Evolutionary conservation across 2,797 vertebrate species (phyloP), one percentile per base, ranked within the genome.

Genomic region (Melanotaenia pygmaea): DNA sequence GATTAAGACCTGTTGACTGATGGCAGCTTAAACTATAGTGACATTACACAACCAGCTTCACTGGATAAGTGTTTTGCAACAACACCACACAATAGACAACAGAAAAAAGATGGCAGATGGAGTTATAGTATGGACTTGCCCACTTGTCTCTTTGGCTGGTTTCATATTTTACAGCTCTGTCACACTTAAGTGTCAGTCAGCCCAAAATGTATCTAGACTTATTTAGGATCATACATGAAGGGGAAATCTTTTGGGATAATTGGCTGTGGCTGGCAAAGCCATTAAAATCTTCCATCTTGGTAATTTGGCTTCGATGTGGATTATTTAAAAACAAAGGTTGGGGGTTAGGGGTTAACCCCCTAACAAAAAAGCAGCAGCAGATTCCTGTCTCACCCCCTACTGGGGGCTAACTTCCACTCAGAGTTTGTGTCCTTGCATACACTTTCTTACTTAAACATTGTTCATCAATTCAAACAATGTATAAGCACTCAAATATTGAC

Each of bases 1-100:
- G 89, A 94, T 93, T 93, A 93, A 88, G 88, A 91, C 85, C 79
- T 89, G 92, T 77, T 94, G 93, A 94, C 76, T 91, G 94, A 93
- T 82, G 89, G 91, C 83, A 90, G 89, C 84, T 92, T 90, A 80
- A 91, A 90, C 86, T 89, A 85, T 81, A 87, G 86, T 78, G 87
- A 84, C 74, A 86, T 90, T 84, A 80, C 89, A 86, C 86, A 83
- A 74, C 78, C 60, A 54, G 72, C 85, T 75, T 76, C 81, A 83
- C 71, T 37, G 47, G 72, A 69, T 81, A 84, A 89, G 76, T 76
- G 79, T 70, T 81, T 59, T 76, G 47, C 64, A 79, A 77, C 59
- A 65, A 85, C 59, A 84, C 26, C 30, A 47, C 51, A 79, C 66
- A 71, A 70, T 65, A 22, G n/a, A 43, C 47, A 34, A 18, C 34